phyloP scores from a whole-genome alignment of 1,140 invertebrate species.

The Tetragonula clypearis region DNA sequence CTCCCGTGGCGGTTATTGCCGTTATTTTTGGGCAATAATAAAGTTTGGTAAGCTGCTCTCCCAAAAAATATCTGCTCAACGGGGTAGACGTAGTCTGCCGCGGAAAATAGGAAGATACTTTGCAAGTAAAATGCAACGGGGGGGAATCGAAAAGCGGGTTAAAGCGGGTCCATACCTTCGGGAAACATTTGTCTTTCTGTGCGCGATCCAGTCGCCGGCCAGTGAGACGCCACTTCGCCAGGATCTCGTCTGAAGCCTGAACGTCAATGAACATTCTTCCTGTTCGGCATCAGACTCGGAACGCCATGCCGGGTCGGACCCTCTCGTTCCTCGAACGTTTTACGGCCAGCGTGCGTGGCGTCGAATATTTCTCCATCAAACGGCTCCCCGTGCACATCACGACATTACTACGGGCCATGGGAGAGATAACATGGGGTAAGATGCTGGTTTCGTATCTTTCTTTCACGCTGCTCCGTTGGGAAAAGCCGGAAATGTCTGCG shows the following conservation, averaged over 20 bases:
- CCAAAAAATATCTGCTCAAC: not conserved
- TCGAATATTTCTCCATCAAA: conserved; percentile 72
- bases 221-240: conserved; percentile 56
- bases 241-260: conserved; percentile 45
- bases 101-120: not conserved
- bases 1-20: not conserved
- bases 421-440: conserved; percentile 54
- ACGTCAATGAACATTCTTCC: conserved; percentile 72
- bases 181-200: conserved; percentile 49
- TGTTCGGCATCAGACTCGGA: conserved; percentile 62
- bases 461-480: not conserved
- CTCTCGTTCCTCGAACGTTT: conserved; percentile 67
- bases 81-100: not conserved
- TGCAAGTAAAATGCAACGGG: conserved; percentile 17
- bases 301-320: conserved; percentile 64
- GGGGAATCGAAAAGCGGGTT: not conserved
- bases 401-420: conserved; percentile 58
- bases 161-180: conserved; percentile 17
- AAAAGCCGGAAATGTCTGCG: conserved; percentile 18
- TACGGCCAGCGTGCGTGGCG: conserved; percentile 67
- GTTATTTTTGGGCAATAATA: not conserved
- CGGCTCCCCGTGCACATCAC: conserved; percentile 64
- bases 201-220: conserved; percentile 55
- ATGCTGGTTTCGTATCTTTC: not conserved
- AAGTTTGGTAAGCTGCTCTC: too few species aligned